Percentiles rank a stretch among this genome's conserved stretches.
These are phyloP conservation scores for Drosophila pseudotakahashii DNA, from an alignment of 2,888 invertebrate genomes.

Conservation along the genomic window DNA sequence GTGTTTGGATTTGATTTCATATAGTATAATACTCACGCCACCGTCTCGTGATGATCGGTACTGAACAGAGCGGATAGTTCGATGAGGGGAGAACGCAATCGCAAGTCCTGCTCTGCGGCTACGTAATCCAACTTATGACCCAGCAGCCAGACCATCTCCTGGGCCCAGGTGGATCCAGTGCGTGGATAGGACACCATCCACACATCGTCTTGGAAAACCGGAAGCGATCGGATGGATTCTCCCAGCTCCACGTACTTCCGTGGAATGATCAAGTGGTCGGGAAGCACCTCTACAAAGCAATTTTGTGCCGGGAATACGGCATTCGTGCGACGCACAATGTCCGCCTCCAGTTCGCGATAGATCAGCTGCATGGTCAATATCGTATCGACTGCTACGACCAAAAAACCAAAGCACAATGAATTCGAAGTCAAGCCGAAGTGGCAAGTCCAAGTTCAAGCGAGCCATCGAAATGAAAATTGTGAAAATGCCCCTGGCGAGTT, in stretches of 20 bases:
- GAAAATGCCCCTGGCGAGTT: constrained; percentile 23
- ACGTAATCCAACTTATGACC: constrained; percentile 92
- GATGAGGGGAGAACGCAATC: constrained; percentile 89
- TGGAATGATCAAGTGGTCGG: constrained; percentile 89
- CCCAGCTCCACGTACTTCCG: constrained; percentile 89
- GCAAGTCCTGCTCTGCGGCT: constrained; percentile 87
- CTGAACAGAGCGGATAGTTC: constrained; percentile 89
- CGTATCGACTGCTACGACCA: constrained; percentile 4
- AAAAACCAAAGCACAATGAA: constrained; percentile 34
- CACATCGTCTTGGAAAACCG: constrained; percentile 90
- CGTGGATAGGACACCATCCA: constrained; percentile 95
- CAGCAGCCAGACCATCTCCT: constrained; percentile 97
- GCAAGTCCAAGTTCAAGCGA: constrained; percentile 6
- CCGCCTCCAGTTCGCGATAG: constrained; percentile 87
- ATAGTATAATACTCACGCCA: constrained; percentile 84
- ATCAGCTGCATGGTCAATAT: constrained; percentile 67
- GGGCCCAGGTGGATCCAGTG: constrained; percentile 96
- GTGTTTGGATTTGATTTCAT: neutral
- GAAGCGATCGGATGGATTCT: constrained; percentile 89
- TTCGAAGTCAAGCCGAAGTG: constrained; percentile 22
- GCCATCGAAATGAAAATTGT: constrained; percentile 28
- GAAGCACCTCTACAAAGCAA: constrained; percentile 90
- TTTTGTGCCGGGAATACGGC: constrained; percentile 88
- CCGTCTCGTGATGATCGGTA: constrained; percentile 87
- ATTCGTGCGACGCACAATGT: constrained; percentile 87